Evolutionary conservation across 2,797 vertebrate species (phyloP).

Genomic region (Cetoscarus ocellatus): DNA sequence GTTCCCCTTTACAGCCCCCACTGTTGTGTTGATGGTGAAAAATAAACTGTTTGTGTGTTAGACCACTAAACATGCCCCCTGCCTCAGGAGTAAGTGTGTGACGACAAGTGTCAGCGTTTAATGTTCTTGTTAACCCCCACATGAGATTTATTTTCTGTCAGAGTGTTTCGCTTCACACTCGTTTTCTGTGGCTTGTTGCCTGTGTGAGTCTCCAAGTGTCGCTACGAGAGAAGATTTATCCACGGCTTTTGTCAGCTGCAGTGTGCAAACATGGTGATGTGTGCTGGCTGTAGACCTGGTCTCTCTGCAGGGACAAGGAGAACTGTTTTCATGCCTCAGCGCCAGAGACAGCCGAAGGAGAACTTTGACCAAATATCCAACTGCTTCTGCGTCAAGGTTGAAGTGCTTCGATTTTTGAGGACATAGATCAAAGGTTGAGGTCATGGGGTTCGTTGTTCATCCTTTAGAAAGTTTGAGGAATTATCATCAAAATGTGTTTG

Average conservation of each 20-base stretch:
- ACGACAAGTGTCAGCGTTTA: conserved; percentile 15
- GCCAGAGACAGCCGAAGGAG: too few relatives aligned
- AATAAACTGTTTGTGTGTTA: conserved; percentile 16
- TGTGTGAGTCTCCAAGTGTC: conserved; percentile 25
- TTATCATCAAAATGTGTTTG: too few relatives aligned
- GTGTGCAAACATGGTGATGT: conserved; percentile 8
- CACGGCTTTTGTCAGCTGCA: conserved; percentile 18
- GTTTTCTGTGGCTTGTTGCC: conserved; percentile 53
- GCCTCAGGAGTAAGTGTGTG: conserved; percentile 30
- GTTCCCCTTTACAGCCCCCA: conserved; percentile 11
- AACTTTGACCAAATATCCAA: too few relatives aligned
- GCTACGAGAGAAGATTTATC: conserved; percentile 17
- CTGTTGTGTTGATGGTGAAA: neutral
- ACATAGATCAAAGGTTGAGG: too few relatives aligned
- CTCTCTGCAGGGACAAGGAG: neutral
- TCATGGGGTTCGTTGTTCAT: too few relatives aligned
- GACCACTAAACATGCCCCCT: neutral
- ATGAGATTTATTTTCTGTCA: conserved; percentile 41
- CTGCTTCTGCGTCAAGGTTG: too few relatives aligned
- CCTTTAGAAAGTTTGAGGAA: too few relatives aligned
- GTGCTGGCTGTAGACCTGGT: neutral
- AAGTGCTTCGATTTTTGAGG: too few relatives aligned
- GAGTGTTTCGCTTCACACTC: conserved; percentile 33
- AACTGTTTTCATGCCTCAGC: neutral
- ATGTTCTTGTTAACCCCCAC: conserved; percentile 26